A percentile compares a stretch with the other conserved stretches of the same genome.
Conservation (phyloP, 2,113 vertebrate genomes). For the Xenopus tropicalis region DNA sequence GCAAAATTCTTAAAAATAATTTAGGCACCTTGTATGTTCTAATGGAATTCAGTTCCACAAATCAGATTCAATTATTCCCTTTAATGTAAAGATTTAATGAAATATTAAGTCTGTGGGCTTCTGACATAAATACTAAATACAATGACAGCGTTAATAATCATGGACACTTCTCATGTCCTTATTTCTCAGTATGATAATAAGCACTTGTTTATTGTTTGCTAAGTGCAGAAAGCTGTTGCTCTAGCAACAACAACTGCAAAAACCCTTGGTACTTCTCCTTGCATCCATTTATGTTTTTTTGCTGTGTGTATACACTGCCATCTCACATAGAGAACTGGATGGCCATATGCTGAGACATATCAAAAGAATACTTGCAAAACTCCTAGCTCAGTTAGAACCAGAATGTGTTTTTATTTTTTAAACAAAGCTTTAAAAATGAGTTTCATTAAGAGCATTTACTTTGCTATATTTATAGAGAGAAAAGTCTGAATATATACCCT, state of each 20-base stretch:
- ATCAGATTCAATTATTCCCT: too few relatives aligned
- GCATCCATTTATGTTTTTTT: slow-evolving; percentile 37
- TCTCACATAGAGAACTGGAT: slow-evolving; percentile 32
- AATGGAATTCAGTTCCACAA: too few relatives aligned
- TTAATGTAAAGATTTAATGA: neutral
- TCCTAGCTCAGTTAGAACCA: slow-evolving; percentile 16
- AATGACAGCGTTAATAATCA: slow-evolving; percentile 2
- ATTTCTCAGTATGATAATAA: neutral
- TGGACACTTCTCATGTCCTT: neutral
- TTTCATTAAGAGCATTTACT: neutral
- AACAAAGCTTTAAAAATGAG: slow-evolving; percentile 1
- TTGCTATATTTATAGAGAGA: too few relatives aligned
- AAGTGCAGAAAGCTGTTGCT: slow-evolving; percentile 31
- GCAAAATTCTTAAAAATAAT: too few relatives aligned
- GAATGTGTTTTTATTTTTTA: slow-evolving; percentile 18
- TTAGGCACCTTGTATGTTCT: too few relatives aligned
- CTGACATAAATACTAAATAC: slow-evolving; percentile 8
- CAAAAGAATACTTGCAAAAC: slow-evolving; percentile 17
- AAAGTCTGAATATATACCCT: too few relatives aligned
- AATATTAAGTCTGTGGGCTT: neutral
- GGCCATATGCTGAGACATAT: slow-evolving; percentile 17
- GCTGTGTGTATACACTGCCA: slow-evolving; percentile 14
- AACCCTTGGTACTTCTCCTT: slow-evolving; percentile 13
- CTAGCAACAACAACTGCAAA: slow-evolving; percentile 32
- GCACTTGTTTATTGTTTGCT: neutral